Evolutionary conservation across 2,888 invertebrate genomes (phyloP), one percentile per base, ranked within the genome.

Genomic region (Hedychridium roseum): DNA sequence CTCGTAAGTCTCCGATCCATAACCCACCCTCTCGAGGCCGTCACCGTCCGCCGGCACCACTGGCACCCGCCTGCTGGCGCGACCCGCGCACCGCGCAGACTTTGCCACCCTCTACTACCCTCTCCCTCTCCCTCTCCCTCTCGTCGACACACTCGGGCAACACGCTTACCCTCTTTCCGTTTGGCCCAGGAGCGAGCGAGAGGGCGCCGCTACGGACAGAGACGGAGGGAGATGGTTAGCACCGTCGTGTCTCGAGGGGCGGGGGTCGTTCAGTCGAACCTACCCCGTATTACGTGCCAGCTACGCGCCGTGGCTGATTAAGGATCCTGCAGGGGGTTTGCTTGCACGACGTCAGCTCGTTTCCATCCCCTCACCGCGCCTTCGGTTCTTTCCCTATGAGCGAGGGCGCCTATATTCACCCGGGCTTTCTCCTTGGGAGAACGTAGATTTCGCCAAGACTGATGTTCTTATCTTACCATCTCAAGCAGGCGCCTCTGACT

Each of bases 1-100:
- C 43, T 53, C 53, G 47, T 50, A 61, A 66, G 59, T 57, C 57
- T 54, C 52, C 56, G 60, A 66, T 64, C 63, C 57, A 61, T 64
- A 60, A 57, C 54, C 54, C 50, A 40, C 30, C 36, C 53, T 32
- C 40, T n/a, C 44, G 32, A 6, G 15, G 14, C 11, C 17, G 35
- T 16, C 17, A 12, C 41, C 41, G 39, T 35, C 40, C 45, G 35
- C 39, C 43, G 21, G 35, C 47, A 32, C 43, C 54, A 46, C 47
- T 44, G n/a, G n/a, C 47, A 40, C 26, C 40, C 44, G 43, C 39
- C 50, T 39, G 32, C 27, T 36, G 28, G 39, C 43, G 23, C 43
- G 37, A 45, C 31, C 40, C 44, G 37, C 31, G 38, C n/a, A n/a
- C 41, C 44, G 40, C 41, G 40, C 37, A 37, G 40, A 52, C 50